Conservation (phyloP, 92 coral and sea anemone genomes). For the Parazoanthus atlanticus region DNA sequence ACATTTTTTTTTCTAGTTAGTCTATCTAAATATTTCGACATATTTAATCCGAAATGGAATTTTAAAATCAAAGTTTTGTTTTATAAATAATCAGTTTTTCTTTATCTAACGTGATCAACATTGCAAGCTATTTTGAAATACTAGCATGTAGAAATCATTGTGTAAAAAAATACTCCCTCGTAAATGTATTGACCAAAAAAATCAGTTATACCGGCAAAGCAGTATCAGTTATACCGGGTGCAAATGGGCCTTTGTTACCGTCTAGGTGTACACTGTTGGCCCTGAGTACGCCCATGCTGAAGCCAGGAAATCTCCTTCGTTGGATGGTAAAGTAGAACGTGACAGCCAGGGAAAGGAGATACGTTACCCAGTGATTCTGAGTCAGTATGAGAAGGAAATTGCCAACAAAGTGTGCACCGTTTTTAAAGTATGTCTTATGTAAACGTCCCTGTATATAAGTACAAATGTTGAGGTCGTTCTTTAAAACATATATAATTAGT, state of each 20-base stretch:
- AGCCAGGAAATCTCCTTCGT: constrained; percentile 97
- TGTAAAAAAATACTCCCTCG: too few species aligned
- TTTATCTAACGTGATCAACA: too few species aligned
- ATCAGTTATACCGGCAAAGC: too few species aligned
- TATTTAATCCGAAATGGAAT: too few species aligned
- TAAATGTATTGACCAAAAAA: too few species aligned
- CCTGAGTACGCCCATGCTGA: constrained; percentile 99
- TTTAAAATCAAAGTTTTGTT: too few species aligned
- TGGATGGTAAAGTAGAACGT: constrained; percentile 97
- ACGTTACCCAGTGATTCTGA: constrained; percentile 93
- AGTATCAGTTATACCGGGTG: too few species aligned
- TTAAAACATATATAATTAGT: not conserved
- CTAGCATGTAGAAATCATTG: too few species aligned
- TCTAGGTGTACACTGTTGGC: constrained; percentile 94
- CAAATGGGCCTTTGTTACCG: not conserved
- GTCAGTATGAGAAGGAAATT: constrained; percentile 89
- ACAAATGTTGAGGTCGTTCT: not conserved
- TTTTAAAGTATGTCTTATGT: constrained; percentile 69
- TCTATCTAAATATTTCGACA: too few species aligned
- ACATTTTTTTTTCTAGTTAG: too few species aligned
- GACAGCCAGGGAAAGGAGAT: constrained; percentile 97
- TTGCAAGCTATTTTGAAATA: too few species aligned
- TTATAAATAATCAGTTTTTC: too few species aligned
- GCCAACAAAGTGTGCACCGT: constrained; percentile 97
- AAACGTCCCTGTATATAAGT: not conserved